Evolutionary conservation across 2,797 vertebrate genomes (phyloP), one percentile per base, ranked within the genome.

Genomic region (Sebastes aleutianus): DNA sequence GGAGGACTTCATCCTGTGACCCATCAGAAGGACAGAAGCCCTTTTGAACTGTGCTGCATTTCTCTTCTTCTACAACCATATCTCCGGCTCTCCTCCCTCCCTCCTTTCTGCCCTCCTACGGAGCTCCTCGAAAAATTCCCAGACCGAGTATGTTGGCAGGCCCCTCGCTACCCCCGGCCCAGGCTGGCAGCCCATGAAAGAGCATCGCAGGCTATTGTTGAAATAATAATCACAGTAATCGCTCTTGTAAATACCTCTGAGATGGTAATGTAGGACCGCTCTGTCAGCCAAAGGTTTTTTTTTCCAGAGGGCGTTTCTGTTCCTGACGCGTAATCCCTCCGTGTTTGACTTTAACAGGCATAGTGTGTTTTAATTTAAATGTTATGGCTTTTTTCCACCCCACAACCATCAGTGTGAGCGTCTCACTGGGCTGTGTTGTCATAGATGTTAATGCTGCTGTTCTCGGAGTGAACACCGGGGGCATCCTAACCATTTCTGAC

Each of bases 171-270:
- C 70, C 92, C 61, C 95, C 86, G 80, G 86, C 84, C 86, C 82
- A 67, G 76, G 91, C 94, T 96, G 96, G 95, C 95, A 96, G 85
- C 86, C 74, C 93, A 95, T 96, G 91, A 97, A 96, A 96, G 94
- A 95, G 91, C 91, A 91, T 87, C 84, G 90, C 88, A 90, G 91
- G 92, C 95, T 94, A 96, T 95, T 95, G 94, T 94, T 96, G 95
- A 96, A 96, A 96, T 96, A 96, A 96, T 95, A 96, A 95, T 95
- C 95, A 94, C 91, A 87, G 87, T 94, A 95, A 95, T 91, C 92
- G 88, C 89, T 95, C 95, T 89, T 92, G 93, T 94, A 95, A 95
- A 94, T 95, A 93, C 93, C 90, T 94, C 92, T 81, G 94, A 91
- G 94, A 94, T 88, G 88, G 92, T 87, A 92, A 89, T 84, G 89